phyloP scores from a whole-genome alignment of 30 jellyfish, hydroid and myxozoan genomes.

The Phacellophora camtschatica region DNA sequence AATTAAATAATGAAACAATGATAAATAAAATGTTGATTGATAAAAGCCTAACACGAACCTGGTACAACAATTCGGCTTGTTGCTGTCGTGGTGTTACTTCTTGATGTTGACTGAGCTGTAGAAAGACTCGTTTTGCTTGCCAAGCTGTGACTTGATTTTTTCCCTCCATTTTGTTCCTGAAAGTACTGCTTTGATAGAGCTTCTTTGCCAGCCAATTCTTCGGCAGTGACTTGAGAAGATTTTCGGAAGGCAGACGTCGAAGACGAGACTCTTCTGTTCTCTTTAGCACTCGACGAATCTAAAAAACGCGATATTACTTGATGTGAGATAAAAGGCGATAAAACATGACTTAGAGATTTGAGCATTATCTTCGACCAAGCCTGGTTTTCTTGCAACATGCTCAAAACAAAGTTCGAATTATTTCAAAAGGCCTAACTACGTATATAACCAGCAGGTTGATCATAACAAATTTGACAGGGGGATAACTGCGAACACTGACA shows the following conservation, averaged over 20 bases:
- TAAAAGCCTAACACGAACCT: conserved; percentile 13
- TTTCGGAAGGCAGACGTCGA: background rate
- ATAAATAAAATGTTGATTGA: too few relatives aligned
- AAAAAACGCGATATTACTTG: background rate
- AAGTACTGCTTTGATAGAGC: conserved; percentile 38
- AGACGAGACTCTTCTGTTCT: background rate
- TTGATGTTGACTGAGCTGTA: background rate
- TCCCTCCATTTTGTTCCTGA: background rate
- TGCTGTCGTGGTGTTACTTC: conserved; percentile 6
- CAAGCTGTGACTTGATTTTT: too few relatives aligned
- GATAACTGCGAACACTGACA: background rate
- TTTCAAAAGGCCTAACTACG: background rate
- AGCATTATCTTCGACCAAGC: background rate
- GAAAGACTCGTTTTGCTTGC: background rate
- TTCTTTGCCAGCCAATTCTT: conserved; percentile 53
- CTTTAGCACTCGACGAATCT: conserved; percentile 43
- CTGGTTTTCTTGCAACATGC: background rate
- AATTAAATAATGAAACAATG: background rate
- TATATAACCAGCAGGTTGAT: background rate
- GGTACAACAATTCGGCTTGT: conserved; percentile 27
- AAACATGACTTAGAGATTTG: background rate
- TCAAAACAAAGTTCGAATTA: background rate
- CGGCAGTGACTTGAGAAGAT: conserved; percentile 32
- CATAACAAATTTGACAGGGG: background rate
- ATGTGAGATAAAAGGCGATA: background rate